Evolutionary conservation across 2,888 invertebrate species (phyloP), one percentile per base, ranked within the genome.

Genomic region (Dryobotodes eremita): DNA sequence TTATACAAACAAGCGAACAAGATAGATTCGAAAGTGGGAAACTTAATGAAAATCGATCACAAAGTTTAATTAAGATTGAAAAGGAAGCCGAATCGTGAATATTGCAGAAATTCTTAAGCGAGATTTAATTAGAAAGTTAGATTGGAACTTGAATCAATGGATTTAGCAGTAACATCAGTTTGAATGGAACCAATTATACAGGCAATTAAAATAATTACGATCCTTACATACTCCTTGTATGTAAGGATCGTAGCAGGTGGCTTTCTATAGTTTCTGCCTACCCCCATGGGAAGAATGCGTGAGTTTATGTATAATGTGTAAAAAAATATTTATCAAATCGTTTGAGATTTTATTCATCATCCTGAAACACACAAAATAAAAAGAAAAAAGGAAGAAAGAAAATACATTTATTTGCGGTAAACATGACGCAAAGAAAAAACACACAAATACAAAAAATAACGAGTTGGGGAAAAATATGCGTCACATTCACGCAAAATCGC

Each of bases 31-130:
- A 55, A 36, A 26, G 4, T 36, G 20, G 17, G 7, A 48, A n/a
- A 23, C 23, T 48, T 2, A 68, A 26, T 31, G 20, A 26, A 64
- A 64, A 80, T 46, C 50, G 23, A 64, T 83, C 42, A 46, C 5
- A 69, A 64, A 69, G 8, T 83, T 80, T 69, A 77, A 83, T 69
- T 77, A 77, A 64, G 31, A 57, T 77, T 53, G 64, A 48, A 66
- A 64, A 26, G 57, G 31, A 53, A 53, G 13, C 26, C 15, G 31
- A 77, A n/a, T 77, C 53, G 20, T 59, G 53, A 70, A 70, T 55
- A 59, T 70, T 36, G 53, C 79, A 78, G 57, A 59, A 55, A n/a
- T 31, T 46, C 31, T 70, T 15, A 65, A 78, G n/a, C 23, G 36
- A 15, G 57, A 11, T 57, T 80, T 59, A 78, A 78, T 81, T 46